Percentiles rank a stretch among this genome's conserved stretches.
Conservation (phyloP, 1,140 invertebrate species). For the Scaptodrosophila lebanonensis region DNA sequence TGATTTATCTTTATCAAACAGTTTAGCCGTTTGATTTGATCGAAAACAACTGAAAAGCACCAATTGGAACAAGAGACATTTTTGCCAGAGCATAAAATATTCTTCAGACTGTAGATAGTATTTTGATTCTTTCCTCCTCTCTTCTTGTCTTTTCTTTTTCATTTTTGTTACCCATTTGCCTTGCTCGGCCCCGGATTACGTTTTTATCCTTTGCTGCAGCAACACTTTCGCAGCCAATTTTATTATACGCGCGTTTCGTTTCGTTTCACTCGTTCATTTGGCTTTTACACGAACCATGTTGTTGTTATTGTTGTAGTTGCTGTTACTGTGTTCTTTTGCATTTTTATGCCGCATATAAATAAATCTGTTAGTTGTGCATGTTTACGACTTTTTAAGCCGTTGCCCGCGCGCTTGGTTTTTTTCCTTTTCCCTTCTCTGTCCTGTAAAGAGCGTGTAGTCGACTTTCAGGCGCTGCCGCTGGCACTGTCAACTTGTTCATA, state of each 20-base stretch:
- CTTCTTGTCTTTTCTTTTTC: conserved; percentile 30
- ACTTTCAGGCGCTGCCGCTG: conserved; percentile 22
- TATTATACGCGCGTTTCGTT: conserved; percentile 65
- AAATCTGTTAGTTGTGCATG: conserved; percentile 75
- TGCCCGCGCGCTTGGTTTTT: not conserved
- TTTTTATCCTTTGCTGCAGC: conserved; percentile 66
- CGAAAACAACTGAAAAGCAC: too few species aligned
- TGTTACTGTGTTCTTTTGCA: conserved; percentile 44
- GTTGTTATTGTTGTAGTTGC: conserved; percentile 15
- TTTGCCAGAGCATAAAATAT: too few species aligned
- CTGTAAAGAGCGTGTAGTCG: too few species aligned
- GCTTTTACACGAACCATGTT: conserved; percentile 8
- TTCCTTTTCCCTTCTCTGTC: too few species aligned
- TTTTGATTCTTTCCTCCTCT: not conserved
- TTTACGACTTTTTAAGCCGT: conserved; percentile 71
- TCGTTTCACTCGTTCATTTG: conserved; percentile 36
- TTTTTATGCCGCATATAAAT: conserved; percentile 75
- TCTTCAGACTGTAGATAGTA: too few species aligned
- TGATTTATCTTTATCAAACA: too few species aligned
- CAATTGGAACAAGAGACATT: too few species aligned
- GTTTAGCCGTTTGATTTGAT: too few species aligned
- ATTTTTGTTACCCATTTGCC: conserved; percentile 68
- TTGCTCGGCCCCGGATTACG: conserved; percentile 63
- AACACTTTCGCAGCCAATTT: conserved; percentile 75
- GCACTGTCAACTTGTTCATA: conserved; percentile 58